Evolutionary conservation across 2,888 invertebrate species (phyloP), one percentile per base, ranked within the genome.

Genomic region (Macaria notata): DNA sequence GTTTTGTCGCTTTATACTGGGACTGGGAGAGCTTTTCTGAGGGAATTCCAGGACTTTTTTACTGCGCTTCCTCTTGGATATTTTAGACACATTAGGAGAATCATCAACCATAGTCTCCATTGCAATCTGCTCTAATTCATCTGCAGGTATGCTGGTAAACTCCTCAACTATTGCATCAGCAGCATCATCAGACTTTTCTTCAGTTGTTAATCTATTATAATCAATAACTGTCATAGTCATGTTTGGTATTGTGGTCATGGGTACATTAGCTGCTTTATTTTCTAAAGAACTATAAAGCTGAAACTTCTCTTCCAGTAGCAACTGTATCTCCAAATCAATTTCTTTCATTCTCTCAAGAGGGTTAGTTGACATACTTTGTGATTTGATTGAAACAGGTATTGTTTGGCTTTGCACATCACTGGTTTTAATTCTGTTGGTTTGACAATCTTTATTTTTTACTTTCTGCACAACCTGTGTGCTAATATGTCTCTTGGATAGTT

Each of bases 301-400:
- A 71, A 93, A 92, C 69, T 93, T 94, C 70, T 93, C 93, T 70
- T 92, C 90, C 63, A 93, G 76, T 47, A 94, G 74, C 42, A 84
- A 84, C 65, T 93, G 93, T 66, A 94, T 93, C 71, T 93, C 92
- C 59, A 92, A 73, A 68, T 94, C 94, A 56, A 94, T 94, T 71
- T 93, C 91, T 64, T 93, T 92, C 92, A 94, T 93, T 73, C 93
- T 87, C 51, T 92, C 88, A 68, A 93, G 84, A 6, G 92, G 76
- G 51, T 86, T 59, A 29, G 44, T 38, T 29, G 54, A 30, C 29
- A 33, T 31, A 9, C n/a, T 39, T 48, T 45, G 48, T 31, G 46
- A n/a, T 31, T 4, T 49, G 4, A 36, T 47, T 31, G 62, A 52
- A 3, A 74, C 62, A 46, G 76, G 65, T 56, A 81, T 75, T n/a